Evolutionary conservation across 2,797 vertebrate genomes (phyloP).

Genomic region (Squalus acanthias): DNA sequence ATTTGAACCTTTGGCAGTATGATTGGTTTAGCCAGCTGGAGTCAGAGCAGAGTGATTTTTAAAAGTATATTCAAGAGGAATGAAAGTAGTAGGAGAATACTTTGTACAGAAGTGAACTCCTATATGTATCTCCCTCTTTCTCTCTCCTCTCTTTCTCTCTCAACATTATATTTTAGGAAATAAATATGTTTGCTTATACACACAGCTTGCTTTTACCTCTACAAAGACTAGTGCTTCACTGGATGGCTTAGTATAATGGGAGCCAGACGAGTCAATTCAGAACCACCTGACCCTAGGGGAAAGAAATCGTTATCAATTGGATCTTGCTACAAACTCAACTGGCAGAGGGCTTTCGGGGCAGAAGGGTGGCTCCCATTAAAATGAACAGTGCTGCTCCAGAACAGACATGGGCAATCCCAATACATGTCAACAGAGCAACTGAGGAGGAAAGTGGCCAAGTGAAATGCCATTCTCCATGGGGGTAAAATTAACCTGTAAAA

Average conservation of each 20-base stretch:
- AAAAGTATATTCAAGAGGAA: not conserved
- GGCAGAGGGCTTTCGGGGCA: not conserved
- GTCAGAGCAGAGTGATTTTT: not conserved
- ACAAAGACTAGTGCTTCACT: not conserved
- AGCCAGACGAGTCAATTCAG: not conserved
- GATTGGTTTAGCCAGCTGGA: not conserved
- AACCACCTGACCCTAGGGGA: not conserved
- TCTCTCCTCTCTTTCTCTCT: not conserved
- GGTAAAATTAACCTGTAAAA: not conserved
- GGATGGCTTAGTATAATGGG: not conserved
- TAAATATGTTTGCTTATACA: not conserved
- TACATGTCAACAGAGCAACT: not conserved
- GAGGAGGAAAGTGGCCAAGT: not conserved
- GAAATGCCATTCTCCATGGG: not conserved
- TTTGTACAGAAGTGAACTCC: not conserved
- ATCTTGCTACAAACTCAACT: not conserved
- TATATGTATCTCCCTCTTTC: not conserved
- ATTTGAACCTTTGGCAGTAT: not conserved
- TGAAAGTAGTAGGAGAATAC: not conserved
- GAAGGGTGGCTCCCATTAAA: not conserved
- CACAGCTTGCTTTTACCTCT: not conserved
- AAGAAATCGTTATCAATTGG: not conserved
- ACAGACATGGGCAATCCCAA: not conserved
- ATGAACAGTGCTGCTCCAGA: not conserved
- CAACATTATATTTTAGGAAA: not conserved